Evolutionary conservation across 2,113 vertebrate species (phyloP).

Genomic region (Podarcis raffonei): DNA sequence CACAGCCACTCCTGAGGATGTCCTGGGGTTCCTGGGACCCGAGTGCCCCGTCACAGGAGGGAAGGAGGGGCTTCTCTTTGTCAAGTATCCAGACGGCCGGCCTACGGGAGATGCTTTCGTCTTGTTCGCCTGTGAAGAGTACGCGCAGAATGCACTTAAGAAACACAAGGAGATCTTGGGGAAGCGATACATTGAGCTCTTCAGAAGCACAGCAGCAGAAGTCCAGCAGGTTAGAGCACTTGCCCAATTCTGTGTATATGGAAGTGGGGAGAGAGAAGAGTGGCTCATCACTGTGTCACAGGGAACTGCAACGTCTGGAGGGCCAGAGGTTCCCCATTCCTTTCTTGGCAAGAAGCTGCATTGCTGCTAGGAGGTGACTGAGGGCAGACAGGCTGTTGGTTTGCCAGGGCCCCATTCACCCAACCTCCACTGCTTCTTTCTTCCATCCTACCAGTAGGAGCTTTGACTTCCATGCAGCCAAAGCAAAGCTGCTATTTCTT

Average conservation of each 20-base stretch:
- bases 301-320: background rate
- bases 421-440: background rate
- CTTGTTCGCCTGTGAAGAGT: conserved; percentile 95
- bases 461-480: too few relatives aligned
- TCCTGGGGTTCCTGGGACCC: conserved; percentile 88
- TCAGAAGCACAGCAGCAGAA: conserved; percentile 94
- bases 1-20: conserved; percentile 88
- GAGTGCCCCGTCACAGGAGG: conserved; percentile 91
- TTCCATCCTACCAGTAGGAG: background rate
- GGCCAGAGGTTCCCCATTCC: background rate
- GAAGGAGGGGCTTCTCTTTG: conserved; percentile 91
- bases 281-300: too few relatives aligned
- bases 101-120: conserved; percentile 97
- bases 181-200: conserved; percentile 96
- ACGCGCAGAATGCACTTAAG: conserved; percentile 92
- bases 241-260: background rate
- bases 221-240: conserved; percentile 88
- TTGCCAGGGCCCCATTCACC: background rate
- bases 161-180: conserved; percentile 97
- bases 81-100: conserved; percentile 94
- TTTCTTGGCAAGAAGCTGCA: background rate
- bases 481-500: too few relatives aligned
- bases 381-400: too few relatives aligned
- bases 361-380: too few relatives aligned
- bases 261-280: too few relatives aligned